A percentile compares a stretch with the other conserved stretches of the same genome.
Evolutionary conservation across 2,113 vertebrate species (phyloP).

Genomic region (Saccopteryx bilineata): DNA sequence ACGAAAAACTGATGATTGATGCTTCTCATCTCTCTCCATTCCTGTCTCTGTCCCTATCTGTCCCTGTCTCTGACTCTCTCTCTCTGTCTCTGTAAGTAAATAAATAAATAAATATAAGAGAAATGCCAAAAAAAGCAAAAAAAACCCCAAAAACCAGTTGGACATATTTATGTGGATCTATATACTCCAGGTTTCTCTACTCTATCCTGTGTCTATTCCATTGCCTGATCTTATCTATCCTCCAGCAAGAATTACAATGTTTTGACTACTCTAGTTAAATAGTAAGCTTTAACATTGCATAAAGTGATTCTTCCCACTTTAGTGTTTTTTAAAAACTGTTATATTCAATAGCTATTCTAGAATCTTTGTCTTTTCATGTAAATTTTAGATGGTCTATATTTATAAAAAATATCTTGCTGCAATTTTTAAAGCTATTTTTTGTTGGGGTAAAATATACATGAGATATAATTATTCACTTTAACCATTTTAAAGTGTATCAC

Average conservation of each 20-base stretch:
- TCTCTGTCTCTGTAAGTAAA: too few relatives aligned
- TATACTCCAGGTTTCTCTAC: constrained; percentile 7
- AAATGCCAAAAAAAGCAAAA: too few relatives aligned
- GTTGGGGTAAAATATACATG: neutral
- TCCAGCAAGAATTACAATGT: neutral
- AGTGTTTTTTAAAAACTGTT: constrained; percentile 49
- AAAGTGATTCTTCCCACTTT: neutral
- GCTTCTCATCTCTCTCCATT: too few relatives aligned
- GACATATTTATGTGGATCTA: neutral
- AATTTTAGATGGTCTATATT: neutral
- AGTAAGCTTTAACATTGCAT: neutral
- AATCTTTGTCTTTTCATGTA: constrained; percentile 40
- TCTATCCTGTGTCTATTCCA: neutral
- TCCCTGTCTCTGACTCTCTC: too few relatives aligned
- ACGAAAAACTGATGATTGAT: too few relatives aligned
- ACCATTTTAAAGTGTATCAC: neutral
- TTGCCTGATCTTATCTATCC: neutral
- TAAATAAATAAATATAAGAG: too few relatives aligned
- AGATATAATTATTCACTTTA: constrained; percentile 37
- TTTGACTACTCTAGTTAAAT: neutral
- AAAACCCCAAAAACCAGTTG: constrained; percentile 11
- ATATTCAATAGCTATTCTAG: neutral
- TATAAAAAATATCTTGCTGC: neutral
- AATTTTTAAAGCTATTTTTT: neutral
- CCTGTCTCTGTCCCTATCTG: too few relatives aligned